Percentiles rank a stretch among this genome's conserved stretches.
phyloP scores from a whole-genome alignment of 2,797 vertebrate genomes.

The Bradypodion ventrale region DNA sequence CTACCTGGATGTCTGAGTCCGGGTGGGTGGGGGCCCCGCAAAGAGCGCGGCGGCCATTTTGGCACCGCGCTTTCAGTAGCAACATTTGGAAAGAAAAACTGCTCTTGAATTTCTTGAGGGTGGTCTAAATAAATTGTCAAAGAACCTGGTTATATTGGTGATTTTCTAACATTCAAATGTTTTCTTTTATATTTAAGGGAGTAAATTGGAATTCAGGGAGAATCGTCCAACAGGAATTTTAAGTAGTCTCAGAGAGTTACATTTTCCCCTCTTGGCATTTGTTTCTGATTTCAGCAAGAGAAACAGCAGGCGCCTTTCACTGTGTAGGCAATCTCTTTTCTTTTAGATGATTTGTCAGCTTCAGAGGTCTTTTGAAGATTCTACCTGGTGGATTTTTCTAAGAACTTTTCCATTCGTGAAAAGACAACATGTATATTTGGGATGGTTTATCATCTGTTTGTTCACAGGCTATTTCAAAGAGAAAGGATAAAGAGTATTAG shows the following conservation, averaged over 20 bases:
- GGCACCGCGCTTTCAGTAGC: no score
- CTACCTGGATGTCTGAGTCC: no score
- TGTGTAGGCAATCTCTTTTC: not conserved
- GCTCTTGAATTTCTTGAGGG: constrained; percentile 27
- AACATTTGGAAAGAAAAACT: not conserved
- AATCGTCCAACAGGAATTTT: constrained; percentile 26
- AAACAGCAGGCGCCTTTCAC: constrained; percentile 36
- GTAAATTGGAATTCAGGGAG: constrained; percentile 32
- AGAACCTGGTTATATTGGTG: constrained; percentile 42
- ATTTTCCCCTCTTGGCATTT: constrained; percentile 26
- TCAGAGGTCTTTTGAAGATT: not conserved
- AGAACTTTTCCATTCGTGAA: constrained; percentile 22
- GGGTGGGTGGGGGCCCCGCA: no score
- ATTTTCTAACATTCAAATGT: constrained; percentile 16
- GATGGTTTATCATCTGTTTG: constrained; percentile 23
- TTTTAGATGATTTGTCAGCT: constrained; percentile 16
- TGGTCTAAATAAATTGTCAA: constrained; percentile 5
- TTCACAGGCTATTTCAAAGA: not conserved
- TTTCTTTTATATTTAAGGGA: constrained; percentile 19
- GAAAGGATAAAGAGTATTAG: not conserved
- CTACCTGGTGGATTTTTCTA: constrained; percentile 27
- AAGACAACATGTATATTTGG: not conserved
- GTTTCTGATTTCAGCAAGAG: constrained; percentile 32
- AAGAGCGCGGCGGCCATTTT: no score
- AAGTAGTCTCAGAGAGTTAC: constrained; percentile 34